Base-by-base conservation (phyloP, 2,113 vertebrate species). In the Aramus guarauna region DNA sequence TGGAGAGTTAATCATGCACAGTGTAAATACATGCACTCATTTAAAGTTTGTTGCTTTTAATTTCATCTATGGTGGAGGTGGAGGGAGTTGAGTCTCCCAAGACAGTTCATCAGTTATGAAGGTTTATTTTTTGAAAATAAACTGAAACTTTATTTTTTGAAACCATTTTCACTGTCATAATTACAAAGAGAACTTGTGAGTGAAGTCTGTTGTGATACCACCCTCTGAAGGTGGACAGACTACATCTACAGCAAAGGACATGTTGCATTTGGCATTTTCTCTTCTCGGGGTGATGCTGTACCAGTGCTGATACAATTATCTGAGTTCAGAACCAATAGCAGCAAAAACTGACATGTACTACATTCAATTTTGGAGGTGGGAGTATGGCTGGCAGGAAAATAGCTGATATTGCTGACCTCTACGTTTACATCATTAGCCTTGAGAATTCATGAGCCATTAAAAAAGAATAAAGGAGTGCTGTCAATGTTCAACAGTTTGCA, bases 311-410 rank as follows among this genome's bases (percentile, higher is more conserved):
- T 72, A 92, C 39, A 91, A 91, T 91, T 85, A 88, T 92, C 32
- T 68, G 64, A 88, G 82, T 80, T 95, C 82, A 93, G 77, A 95
- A 77, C 45, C 2, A 5, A 77, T 41, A 72, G 60, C 73, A 96
- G 69, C 30, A 81, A 92, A 89, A 78, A 24, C 34, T 93, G 94
- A 90, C 83, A 79, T 64, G 50, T 16, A 34, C 32, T n/a, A 22
- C 55, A 52, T 66, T 86, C 66, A 36, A 43, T 94, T 95, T 76
- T 72, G n/a, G 36, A 90, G 84, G 81, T 94, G 45, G 87, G 93
- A 93, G 73, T 64, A 43, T 84, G 89, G 94, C 53, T 90, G 80
- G 53, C 94, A 97, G 84, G 58, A 79, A 97, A 95, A 95, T 48
- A 89, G 34, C 52, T 94, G 64, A 82, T 91, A 43, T 6, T 72